phyloP scores from a whole-genome alignment of 2,888 invertebrate species.

The Romanomermis culicivorax region DNA sequence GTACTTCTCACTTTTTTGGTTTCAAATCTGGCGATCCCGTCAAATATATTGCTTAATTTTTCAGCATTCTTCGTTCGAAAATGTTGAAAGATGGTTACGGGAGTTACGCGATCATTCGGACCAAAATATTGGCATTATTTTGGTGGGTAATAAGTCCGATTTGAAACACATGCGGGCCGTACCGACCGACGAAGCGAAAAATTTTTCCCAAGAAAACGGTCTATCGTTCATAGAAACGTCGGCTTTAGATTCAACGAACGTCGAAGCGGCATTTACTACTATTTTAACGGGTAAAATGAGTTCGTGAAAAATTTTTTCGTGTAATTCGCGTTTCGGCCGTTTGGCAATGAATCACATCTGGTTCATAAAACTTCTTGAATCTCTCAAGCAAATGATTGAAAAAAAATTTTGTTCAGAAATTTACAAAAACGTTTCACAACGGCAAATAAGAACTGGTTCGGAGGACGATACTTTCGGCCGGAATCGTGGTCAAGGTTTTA shows the following conservation, averaged over 20 bases:
- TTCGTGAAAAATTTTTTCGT: no score
- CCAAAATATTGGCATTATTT: constrained; percentile 98
- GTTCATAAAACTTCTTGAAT: no score
- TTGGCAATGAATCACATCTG: no score
- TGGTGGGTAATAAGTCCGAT: constrained; percentile 86
- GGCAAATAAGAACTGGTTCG: constrained; percentile 7
- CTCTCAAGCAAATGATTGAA: no score
- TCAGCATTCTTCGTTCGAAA: constrained; percentile 86
- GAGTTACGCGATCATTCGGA: constrained; percentile 95
- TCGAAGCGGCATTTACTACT: constrained; percentile 98
- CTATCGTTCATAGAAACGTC: constrained; percentile 97
- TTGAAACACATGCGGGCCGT: constrained; percentile 88
- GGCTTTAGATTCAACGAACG: constrained; percentile 96
- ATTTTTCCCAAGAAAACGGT: constrained; percentile 85
- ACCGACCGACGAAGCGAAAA: constrained; percentile 92
- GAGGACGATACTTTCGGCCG: no score
- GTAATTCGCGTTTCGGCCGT: no score
- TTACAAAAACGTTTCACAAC: constrained; percentile 9
- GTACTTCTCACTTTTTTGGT: no score
- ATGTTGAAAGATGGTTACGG: constrained; percentile 95
- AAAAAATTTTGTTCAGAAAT: constrained; percentile 10
- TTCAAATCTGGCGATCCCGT: no score
- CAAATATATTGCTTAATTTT: no score
- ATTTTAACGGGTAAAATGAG: constrained; percentile 71
- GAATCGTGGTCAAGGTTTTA: constrained; percentile 1